Conservation (phyloP, 2,797 vertebrate species). For the Manis javanica region DNA sequence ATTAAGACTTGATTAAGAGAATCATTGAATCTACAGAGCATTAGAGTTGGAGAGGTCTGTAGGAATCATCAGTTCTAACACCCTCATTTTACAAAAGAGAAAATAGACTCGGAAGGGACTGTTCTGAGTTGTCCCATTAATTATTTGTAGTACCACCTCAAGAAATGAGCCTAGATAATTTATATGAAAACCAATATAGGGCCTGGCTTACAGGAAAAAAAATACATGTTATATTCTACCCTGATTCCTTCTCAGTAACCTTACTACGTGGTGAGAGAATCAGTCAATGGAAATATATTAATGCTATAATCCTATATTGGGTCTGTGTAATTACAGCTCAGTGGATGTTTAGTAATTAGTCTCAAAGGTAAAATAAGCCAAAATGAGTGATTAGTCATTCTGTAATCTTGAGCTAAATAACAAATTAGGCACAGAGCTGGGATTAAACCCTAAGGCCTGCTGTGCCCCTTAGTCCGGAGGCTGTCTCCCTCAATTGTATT, state of each 20-base stretch:
- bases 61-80: neutral
- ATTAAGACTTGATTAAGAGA: neutral
- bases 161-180: neutral
- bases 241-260: neutral
- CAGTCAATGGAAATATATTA: neutral
- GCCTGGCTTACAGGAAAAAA: neutral
- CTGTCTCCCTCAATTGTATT: neutral
- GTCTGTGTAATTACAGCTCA: neutral
- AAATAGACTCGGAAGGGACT: neutral
- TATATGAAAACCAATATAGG: neutral
- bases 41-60: no score
- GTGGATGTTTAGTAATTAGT: conserved; percentile 10
- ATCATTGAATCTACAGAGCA: neutral
- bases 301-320: neutral
- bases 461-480: neutral
- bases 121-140: neutral
- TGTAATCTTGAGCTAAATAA: conserved; percentile 53
- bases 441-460: neutral
- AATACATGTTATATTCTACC: neutral
- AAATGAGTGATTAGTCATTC: conserved; percentile 27
- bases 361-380: neutral
- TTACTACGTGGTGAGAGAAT: neutral
- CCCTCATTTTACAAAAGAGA: neutral
- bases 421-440: conserved; percentile 13
- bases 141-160: neutral